These are phyloP conservation scores for Leptinotarsa haldemani DNA, from an alignment of 2,888 invertebrate genomes.

Conservation along the genomic window DNA sequence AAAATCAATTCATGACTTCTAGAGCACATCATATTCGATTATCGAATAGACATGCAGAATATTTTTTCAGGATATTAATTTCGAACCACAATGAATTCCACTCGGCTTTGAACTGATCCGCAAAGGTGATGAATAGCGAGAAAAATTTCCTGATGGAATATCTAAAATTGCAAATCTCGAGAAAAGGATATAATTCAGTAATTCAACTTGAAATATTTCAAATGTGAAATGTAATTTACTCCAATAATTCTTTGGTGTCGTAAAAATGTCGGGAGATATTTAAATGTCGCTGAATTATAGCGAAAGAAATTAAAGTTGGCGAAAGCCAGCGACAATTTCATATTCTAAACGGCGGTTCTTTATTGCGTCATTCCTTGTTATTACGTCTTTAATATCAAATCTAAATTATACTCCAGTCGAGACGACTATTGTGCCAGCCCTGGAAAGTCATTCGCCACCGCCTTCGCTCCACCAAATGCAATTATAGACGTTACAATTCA, in stretches of 20 bases:
- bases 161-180: slow-evolving; percentile 53
- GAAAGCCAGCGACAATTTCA: slow-evolving; percentile 57
- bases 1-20: too few relatives aligned
- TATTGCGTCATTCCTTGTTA: slow-evolving; percentile 61
- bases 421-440: slow-evolving; percentile 20
- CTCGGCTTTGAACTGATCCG: slow-evolving; percentile 20
- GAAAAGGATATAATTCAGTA: slow-evolving; percentile 57
- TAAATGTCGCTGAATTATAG: slow-evolving; percentile 62
- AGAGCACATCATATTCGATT: too few relatives aligned
- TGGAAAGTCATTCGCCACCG: slow-evolving; percentile 17
- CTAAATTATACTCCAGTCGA: slow-evolving; percentile 46
- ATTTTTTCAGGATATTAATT: slow-evolving; percentile 15
- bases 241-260: slow-evolving; percentile 61
- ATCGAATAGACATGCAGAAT: neutral
- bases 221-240: slow-evolving; percentile 61
- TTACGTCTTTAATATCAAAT: slow-evolving; percentile 63
- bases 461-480: slow-evolving; percentile 15
- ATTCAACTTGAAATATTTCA: slow-evolving; percentile 62
- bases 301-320: slow-evolving; percentile 62
- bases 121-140: slow-evolving; percentile 34
- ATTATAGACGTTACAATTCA: slow-evolving; percentile 28
- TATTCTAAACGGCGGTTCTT: slow-evolving; percentile 59
- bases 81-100: slow-evolving; percentile 22
- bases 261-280: slow-evolving; percentile 62
- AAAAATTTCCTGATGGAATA: slow-evolving; percentile 48